Conservation (phyloP, 2,797 vertebrate genomes). For the Halcyon leucocephala region DNA sequence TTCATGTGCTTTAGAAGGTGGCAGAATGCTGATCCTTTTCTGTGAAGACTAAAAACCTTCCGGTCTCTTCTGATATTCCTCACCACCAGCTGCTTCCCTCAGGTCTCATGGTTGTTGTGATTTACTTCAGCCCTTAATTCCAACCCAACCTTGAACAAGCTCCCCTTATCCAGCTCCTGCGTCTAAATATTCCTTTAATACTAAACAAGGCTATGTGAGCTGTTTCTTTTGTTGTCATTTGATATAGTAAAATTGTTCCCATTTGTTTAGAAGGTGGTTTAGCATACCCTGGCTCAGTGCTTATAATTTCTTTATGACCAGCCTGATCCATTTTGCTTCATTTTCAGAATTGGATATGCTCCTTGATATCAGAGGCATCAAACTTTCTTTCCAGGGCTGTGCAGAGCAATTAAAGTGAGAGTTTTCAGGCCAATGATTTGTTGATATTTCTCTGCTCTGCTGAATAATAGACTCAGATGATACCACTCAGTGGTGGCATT, state of each 20-base stretch:
- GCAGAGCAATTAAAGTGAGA: conserved; percentile 38
- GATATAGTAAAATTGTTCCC: neutral
- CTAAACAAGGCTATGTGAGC: neutral
- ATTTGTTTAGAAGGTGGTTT: neutral
- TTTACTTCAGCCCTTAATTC: neutral
- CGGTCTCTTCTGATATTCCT: neutral
- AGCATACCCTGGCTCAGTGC: neutral
- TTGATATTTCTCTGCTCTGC: neutral
- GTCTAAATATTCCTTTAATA: neutral
- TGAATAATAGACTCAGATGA: conserved; percentile 14
- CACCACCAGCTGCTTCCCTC: neutral
- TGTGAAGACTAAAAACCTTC: neutral
- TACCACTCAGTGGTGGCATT: conserved; percentile 30
- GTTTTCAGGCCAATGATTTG: conserved; percentile 22
- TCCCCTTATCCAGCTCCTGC: neutral
- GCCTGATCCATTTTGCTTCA: neutral
- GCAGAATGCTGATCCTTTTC: neutral
- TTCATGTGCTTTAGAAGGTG: neutral
- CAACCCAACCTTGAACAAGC: neutral
- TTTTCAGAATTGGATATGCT: neutral
- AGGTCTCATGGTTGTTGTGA: neutral
- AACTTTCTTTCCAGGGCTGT: conserved; percentile 19
- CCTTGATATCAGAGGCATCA: neutral
- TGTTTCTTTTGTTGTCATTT: neutral
- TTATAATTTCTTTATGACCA: conserved; percentile 1